Evolutionary conservation across 2,888 invertebrate genomes (phyloP).

Genomic region (Prosopocoilus inquinatus): DNA sequence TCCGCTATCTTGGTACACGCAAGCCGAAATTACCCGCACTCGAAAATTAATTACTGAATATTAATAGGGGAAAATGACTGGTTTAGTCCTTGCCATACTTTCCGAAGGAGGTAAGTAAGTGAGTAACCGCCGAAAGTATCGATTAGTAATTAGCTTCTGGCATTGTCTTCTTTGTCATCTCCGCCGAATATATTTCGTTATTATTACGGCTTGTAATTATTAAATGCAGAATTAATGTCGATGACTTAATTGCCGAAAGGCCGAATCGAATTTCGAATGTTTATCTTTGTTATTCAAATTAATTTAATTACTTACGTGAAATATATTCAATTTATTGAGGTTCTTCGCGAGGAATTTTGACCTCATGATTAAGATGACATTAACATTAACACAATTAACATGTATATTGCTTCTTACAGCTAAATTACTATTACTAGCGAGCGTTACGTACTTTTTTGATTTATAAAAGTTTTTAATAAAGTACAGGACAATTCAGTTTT

Average conservation of each 20-base stretch:
- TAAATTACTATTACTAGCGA: too few relatives aligned
- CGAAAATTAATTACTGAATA: conserved; percentile 51
- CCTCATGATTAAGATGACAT: too few relatives aligned
- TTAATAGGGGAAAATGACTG: conserved; percentile 50
- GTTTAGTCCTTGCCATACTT: conserved; percentile 41
- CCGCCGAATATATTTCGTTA: conserved; percentile 9
- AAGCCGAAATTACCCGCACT: conserved; percentile 45
- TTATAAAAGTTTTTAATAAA: too few relatives aligned
- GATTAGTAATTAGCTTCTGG: conserved; percentile 46
- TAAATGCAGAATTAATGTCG: conserved; percentile 1
- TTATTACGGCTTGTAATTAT: conserved; percentile 2
- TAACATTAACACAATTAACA: too few relatives aligned
- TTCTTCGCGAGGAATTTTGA: too few relatives aligned
- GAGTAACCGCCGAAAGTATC: conserved; percentile 49
- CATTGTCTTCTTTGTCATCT: conserved; percentile 29
- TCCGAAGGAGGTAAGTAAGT: conserved; percentile 47
- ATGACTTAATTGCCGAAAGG: conserved; percentile 1
- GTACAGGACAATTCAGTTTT: too few relatives aligned
- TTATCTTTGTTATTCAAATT: too few relatives aligned
- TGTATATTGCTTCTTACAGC: too few relatives aligned
- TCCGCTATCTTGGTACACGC: conserved; percentile 43
- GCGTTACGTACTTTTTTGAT: too few relatives aligned
- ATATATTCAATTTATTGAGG: too few relatives aligned
- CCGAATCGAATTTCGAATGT: too few relatives aligned
- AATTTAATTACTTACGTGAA: too few relatives aligned